A percentile compares a stretch with the other conserved stretches of the same genome.
Evolutionary conservation across 2,797 vertebrate species (phyloP).

Genomic region (Pelochelys cantorii): DNA sequence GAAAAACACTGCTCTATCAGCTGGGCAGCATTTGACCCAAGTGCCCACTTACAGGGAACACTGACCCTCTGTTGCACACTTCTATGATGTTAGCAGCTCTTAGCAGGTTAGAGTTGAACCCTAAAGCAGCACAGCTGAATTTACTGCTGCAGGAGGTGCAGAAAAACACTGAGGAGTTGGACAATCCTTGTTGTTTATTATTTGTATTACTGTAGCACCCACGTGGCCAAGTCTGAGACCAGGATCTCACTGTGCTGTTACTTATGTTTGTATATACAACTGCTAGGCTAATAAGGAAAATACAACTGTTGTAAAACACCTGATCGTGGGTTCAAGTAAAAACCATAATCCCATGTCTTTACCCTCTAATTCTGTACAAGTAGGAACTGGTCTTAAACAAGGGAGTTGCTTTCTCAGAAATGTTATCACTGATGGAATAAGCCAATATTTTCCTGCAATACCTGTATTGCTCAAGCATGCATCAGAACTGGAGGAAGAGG

Average conservation of each 20-base stretch:
- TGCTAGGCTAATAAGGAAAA: neutral
- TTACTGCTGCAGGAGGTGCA: neutral
- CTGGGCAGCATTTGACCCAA: no score
- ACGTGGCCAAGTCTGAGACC: neutral
- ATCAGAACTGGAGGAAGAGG: neutral
- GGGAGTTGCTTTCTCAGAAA: neutral
- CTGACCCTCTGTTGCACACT: neutral
- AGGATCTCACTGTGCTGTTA: neutral
- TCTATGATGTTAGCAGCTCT: rapidly evolving
- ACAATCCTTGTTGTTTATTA: neutral
- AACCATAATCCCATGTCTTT: neutral
- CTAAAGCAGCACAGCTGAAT: neutral
- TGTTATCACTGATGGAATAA: neutral
- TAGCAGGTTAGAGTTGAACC: neutral
- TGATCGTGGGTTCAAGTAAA: rapidly evolving
- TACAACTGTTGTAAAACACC: neutral
- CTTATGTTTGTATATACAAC: neutral
- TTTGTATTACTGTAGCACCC: neutral
- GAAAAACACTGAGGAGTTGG: no score
- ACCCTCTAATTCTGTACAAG: rapidly evolving
- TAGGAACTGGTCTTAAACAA: rapidly evolving
- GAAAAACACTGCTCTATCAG: no score
- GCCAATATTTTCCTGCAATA: neutral
- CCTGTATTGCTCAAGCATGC: neutral
- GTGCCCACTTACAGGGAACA: no score